phyloP scores from a whole-genome alignment of 2,113 vertebrate species.

The Eonycteris spelaea region DNA sequence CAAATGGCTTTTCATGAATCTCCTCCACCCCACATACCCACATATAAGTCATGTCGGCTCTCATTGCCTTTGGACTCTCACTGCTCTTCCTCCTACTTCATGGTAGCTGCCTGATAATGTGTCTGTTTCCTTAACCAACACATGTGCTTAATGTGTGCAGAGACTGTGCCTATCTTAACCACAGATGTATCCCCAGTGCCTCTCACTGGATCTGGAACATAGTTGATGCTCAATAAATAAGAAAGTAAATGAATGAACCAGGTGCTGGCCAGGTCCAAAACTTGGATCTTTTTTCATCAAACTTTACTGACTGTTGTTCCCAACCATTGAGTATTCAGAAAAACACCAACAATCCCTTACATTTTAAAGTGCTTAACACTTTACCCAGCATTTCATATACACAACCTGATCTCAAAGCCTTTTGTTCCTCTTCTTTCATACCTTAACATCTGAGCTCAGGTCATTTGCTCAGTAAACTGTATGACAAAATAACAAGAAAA shows the following conservation, averaged over 20 bases:
- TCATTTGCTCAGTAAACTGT: not conserved
- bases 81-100: not conserved
- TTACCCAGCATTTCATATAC: not conserved
- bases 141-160: not conserved
- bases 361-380: not conserved
- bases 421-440: not conserved
- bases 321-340: not conserved
- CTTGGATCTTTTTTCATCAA: not conserved
- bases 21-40: not conserved
- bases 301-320: not conserved
- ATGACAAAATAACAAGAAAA: constrained; percentile 21
- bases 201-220: not conserved
- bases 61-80: not conserved
- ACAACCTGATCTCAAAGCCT: not conserved
- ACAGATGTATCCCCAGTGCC: not conserved
- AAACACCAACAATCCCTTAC: not conserved
- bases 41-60: no score
- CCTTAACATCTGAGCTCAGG: not conserved
- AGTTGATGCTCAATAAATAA: not conserved
- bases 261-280: not conserved
- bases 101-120: not conserved
- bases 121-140: not conserved
- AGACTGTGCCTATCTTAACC: not conserved
- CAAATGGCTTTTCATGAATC: not conserved
- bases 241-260: not conserved